These are phyloP conservation scores for Atethmia centrago DNA, from an alignment of 2,888 invertebrate genomes.

Conservation along the genomic window DNA sequence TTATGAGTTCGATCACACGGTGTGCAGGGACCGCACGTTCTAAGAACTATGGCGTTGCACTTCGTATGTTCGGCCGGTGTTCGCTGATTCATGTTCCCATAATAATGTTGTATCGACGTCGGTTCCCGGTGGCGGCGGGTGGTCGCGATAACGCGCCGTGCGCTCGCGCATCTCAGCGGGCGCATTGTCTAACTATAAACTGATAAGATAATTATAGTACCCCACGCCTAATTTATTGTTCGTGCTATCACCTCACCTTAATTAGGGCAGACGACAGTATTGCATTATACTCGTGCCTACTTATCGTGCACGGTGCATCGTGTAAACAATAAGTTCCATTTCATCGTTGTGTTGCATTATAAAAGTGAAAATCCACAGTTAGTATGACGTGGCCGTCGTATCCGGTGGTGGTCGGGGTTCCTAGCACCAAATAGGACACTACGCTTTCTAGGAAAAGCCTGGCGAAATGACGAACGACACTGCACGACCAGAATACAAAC, in stretches of 20 bases:
- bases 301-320: conserved; percentile 58
- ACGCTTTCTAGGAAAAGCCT: conserved; percentile 86
- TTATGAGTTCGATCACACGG: conserved; percentile 71
- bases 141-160: conserved; percentile 76
- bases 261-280: conserved; percentile 62
- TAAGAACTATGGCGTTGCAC: conserved; percentile 61
- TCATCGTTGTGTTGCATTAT: conserved; percentile 72
- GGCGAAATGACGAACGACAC: conserved; percentile 80
- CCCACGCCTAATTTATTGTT: conserved; percentile 70
- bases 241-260: conserved; percentile 68
- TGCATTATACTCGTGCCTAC: conserved; percentile 52
- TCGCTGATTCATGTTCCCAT: conserved; percentile 69
- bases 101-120: conserved; percentile 71
- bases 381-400: conserved; percentile 76
- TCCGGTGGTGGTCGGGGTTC: conserved; percentile 77
- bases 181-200: conserved; percentile 74
- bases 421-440: conserved; percentile 82
- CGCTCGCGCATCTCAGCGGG: conserved; percentile 74
- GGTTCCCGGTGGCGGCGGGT: conserved; percentile 72
- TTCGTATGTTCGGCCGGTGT: conserved; percentile 55
- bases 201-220: conserved; percentile 81
- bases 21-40: conserved; percentile 61
- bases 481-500: conserved; percentile 81
- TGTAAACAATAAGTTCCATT: conserved; percentile 65
- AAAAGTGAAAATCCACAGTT: conserved; percentile 87